A percentile compares a stretch with the other conserved stretches of the same genome.
Conservation (phyloP, 1,140 invertebrate genomes). For the Heliconius nattereri region DNA sequence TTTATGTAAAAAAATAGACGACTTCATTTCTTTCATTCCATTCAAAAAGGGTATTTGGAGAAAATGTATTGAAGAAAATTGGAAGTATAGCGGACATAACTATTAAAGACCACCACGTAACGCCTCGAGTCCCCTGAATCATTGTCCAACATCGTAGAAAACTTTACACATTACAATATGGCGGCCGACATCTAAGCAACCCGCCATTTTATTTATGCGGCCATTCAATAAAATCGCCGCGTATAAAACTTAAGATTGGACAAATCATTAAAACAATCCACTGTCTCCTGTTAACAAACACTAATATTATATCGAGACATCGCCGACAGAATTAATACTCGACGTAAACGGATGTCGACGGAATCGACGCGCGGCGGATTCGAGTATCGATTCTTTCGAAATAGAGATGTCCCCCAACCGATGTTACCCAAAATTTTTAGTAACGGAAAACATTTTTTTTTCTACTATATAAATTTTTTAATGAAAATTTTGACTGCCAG, state of each 20-base stretch:
- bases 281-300: constrained; percentile 53
- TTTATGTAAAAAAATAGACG: not conserved
- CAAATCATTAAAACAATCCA: constrained; percentile 68
- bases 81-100: constrained; percentile 46
- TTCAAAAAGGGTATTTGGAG: not conserved
- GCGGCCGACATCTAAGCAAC: constrained; percentile 24
- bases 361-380: not conserved
- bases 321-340: constrained; percentile 8
- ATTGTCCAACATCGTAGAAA: constrained; percentile 67
- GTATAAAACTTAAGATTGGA: constrained; percentile 72
- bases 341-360: not conserved
- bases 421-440: constrained; percentile 40
- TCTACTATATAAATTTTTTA: constrained; percentile 58
- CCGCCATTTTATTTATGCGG: constrained; percentile 59
- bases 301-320: constrained; percentile 43
- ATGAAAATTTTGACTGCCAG: constrained; percentile 60
- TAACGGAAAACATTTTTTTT: constrained; percentile 64
- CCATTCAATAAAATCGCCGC: constrained; percentile 77
- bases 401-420: constrained; percentile 12
- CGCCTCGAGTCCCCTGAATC: constrained; percentile 47
- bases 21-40: not conserved
- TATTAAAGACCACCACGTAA: constrained; percentile 53
- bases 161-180: constrained; percentile 57
- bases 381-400: not conserved
- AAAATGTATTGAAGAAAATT: constrained; percentile 14